Evolutionary conservation across 1,140 invertebrate species (phyloP).

Genomic region (Cotesia glomerata): DNA sequence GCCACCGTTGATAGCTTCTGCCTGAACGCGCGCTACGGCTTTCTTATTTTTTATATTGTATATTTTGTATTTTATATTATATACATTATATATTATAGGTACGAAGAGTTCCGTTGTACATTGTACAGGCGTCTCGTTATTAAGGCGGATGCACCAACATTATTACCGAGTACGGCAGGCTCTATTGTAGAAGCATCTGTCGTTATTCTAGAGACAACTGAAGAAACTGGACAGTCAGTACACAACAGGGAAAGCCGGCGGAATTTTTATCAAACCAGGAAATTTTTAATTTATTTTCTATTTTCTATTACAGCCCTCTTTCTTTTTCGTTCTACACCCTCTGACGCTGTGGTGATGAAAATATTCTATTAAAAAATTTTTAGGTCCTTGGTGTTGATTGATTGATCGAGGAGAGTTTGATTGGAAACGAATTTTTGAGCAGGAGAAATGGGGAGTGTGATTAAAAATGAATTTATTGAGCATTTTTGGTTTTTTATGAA

Average conservation of each 20-base stretch:
- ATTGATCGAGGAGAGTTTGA: too few species aligned
- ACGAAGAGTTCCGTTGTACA: constrained; percentile 26
- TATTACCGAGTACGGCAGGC: constrained; percentile 22
- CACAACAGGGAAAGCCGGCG: constrained; percentile 30
- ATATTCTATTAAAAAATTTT: too few species aligned
- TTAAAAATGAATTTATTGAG: too few species aligned
- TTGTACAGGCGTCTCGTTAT: constrained; percentile 27
- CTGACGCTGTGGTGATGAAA: too few species aligned
- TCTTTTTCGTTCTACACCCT: neutral
- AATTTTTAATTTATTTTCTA: constrained; percentile 2
- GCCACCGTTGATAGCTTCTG: constrained; percentile 20
- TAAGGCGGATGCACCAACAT: constrained; percentile 26
- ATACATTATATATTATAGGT: neutral
- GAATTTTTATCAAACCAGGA: neutral
- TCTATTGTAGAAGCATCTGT: constrained; percentile 49
- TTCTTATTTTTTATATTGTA: too few species aligned
- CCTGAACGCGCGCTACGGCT: neutral
- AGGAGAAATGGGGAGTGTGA: too few species aligned
- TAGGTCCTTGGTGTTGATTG: too few species aligned
- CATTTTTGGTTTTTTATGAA: too few species aligned
- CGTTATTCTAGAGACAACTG: constrained; percentile 14
- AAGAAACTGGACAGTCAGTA: constrained; percentile 9
- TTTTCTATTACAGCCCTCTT: neutral
- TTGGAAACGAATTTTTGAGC: too few species aligned
- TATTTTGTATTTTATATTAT: neutral